Base-by-base conservation (phyloP, 1,140 invertebrate species). In the Panagrolaimus sp. region DNA sequence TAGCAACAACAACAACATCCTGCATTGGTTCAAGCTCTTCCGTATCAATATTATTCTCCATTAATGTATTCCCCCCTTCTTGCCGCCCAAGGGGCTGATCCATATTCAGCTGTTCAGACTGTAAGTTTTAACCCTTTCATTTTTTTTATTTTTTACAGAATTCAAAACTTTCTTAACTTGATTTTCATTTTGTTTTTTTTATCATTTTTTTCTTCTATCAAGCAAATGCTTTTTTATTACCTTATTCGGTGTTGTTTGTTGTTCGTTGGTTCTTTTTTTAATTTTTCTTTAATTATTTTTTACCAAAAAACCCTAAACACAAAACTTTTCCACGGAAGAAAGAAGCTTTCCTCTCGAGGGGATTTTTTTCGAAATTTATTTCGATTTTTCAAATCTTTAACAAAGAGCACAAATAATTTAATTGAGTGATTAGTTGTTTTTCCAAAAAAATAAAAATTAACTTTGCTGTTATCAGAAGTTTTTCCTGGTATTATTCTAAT, bases 1-100 rank as follows among this genome's bases (percentile, higher is more conserved):
- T 32, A 73, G 64, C 71, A 73, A 28, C 73, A 74, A 72, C 73
- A 72, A 32, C 73, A 76, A 58, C 68, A 67, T 15, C 32, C 71
- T 21, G 58, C 73, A 12, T 44, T 76, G 17, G 44, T 76, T 46
- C 74, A 77, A 68, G 70, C 75, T 24, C 43, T 78, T 48, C 68
- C 70, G 24, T 78, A 74, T 52, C 74, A 70, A 55, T 76, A 76
- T 63, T 76, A 76, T 44, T 66, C 75, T 32, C 75, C 43, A n/a
- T 52, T 76, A 38, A 43, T 76, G 14, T 78, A 76, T 68, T 76
- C 71, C 6, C 43, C 68, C 10, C 32, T 75, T 21, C 70, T 75
- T 21, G 74, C 72, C 14, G 32, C 72, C 6, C 67, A 45, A n/a
- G 55, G 28, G 14, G 58, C 68, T 55, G 73, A 76, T 52, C 75